Conservation (phyloP, 2,888 invertebrate species). For the Hirtodrosophila alboralis region DNA sequence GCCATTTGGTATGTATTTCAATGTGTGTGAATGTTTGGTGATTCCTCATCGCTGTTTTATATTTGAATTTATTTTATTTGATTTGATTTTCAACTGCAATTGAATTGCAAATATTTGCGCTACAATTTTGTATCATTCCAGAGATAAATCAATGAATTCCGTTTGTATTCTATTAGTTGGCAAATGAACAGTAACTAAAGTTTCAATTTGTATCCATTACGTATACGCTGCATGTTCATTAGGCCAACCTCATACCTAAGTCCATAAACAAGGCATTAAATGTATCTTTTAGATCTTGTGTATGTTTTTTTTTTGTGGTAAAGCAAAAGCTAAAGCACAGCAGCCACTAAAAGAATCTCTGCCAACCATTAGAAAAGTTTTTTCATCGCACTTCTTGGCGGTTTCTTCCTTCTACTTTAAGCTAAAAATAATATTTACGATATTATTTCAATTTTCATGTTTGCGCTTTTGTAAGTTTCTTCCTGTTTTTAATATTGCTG, state of each 20-base stretch:
- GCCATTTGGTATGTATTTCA: slow-evolving; percentile 31
- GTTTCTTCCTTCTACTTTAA: slow-evolving; percentile 12
- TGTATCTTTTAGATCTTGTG: slow-evolving; percentile 27
- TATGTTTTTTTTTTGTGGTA: too few relatives aligned
- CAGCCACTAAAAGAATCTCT: slow-evolving; percentile 13
- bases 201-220: slow-evolving; percentile 62
- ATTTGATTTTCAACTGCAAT: slow-evolving; percentile 56
- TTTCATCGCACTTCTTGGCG: slow-evolving; percentile 7
- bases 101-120: slow-evolving; percentile 76
- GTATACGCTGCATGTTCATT: slow-evolving; percentile 53
- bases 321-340: too few relatives aligned
- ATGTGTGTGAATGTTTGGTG: slow-evolving; percentile 17
- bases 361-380: slow-evolving; percentile 31
- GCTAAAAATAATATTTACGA: slow-evolving; percentile 73
- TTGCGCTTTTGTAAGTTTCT: slow-evolving; percentile 40
- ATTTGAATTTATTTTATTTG: slow-evolving; percentile 46
- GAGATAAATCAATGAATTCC: slow-evolving; percentile 59
- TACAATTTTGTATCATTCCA: slow-evolving; percentile 53
- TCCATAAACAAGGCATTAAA: slow-evolving; percentile 40
- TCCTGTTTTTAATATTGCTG: slow-evolving; percentile 39
- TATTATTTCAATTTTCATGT: slow-evolving; percentile 64
- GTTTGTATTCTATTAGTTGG: slow-evolving; percentile 65
- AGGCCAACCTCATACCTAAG: slow-evolving; percentile 27
- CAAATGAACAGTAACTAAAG: slow-evolving; percentile 58
- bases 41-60: slow-evolving; percentile 23